Evolutionary conservation across 1,140 invertebrate species (phyloP), one percentile per base, ranked within the genome.

Genomic region (Drosophila triauraria): DNA sequence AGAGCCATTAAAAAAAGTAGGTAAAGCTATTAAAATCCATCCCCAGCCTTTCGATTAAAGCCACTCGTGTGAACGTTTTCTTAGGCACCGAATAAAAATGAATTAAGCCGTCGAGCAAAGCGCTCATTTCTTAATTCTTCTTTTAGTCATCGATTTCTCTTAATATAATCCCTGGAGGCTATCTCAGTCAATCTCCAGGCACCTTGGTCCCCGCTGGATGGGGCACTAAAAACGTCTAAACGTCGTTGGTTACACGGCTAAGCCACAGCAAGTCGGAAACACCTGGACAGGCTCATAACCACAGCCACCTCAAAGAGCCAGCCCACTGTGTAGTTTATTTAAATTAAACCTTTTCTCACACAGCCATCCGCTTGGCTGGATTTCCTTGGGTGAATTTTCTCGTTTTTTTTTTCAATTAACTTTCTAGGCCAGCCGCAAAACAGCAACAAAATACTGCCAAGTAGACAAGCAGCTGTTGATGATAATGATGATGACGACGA

Each of bases 301-400:
- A 48, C 48, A 64, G 47, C 72, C 68, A 78, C 54, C 74, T 77
- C 71, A 51, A 63, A 63, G 76, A 50, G 58, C 50, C 27, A 50
- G 58, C 65, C 83, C 79, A 75, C 64, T 61, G 57, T 67, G 84
- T 80, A 88, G 84, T 88, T 87, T 87, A 87, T 87, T 87, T 88
- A 87, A 88, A 87, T 78, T 83, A 88, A 87, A 87, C 80, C 83
- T 88, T 83, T 82, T 83, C 48, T 54, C 64, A 47, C 35, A 60
- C 60, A 48, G 35, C 32, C 54, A 42, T 48, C 44, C 51, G 67
- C 67, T 32, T 58, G 48, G 54, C 42, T 60, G 17, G 46, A 44
- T 72, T 43, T 72, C 9, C 53, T 60, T 60, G 44, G 44, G 30
- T 72, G 30, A 23, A 70, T 68, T 54, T 53, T 70, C 40, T 70